Base-by-base conservation (phyloP, 2,888 invertebrate species). In the Tupiocoris notatus region DNA sequence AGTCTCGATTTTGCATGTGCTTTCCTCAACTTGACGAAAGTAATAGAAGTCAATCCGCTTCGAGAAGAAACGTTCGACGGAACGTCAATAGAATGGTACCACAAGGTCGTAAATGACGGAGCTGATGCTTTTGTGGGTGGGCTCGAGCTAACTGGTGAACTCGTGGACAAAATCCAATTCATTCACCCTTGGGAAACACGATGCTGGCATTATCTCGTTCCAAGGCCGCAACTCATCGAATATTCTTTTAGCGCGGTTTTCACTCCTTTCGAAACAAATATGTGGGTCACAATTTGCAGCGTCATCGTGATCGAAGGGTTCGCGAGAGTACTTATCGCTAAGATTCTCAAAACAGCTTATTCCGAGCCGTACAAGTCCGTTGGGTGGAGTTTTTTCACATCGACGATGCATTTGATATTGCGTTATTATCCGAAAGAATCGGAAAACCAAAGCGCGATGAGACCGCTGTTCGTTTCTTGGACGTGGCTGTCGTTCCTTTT, bases 381-480 rank as follows among this genome's bases (percentile, higher is more conserved):
- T 16, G 20, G 24, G 16, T 70, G 70, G 70, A 70, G 70, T 25
- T 16, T 70, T n/a, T 70, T 24, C 70, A 25, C 23, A 1, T 18
- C 70, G 3, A 7, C 17, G 59, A 70, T 59, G 59, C 58, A 59
- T 17, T 6, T 70, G 59, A 59, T 70, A 7, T 25, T 58, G 17
- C 58, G 59, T 12, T 70, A 70, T 58, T 70, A 24, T 59, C 70
- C 70, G 2, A 24, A 1, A 21, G 17, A 59, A 24, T 54, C 23
- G 1, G 70, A 70, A 70, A 24, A 70, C 24, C 1, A 17, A 1
- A 17, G 59, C n/a, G 23, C 25, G 7, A 58, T 70, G 59, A 21
- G 59, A 17, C 70, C 70, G n/a, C 25, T 70, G 24, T 59, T 70
- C 18, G 70, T 70, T 17, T 58, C 70, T 22, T 70, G 70, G 70